These are phyloP conservation scores for Pholis gunnellus DNA, from an alignment of 2,113 vertebrate species.

Conservation along the genomic window DNA sequence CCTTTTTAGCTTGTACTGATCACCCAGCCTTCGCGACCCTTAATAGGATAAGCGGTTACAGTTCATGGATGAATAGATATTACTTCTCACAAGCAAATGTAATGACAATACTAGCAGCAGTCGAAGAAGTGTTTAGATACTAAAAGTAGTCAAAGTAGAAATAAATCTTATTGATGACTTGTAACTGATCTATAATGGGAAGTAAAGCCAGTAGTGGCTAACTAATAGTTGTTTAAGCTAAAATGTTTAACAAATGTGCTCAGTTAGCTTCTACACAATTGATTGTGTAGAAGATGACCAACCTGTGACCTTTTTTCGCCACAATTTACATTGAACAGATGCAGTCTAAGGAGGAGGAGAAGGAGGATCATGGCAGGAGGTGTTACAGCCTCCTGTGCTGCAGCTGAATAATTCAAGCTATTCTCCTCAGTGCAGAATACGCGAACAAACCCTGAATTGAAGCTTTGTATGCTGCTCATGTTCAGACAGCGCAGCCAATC, in stretches of 20 bases:
- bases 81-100: neutral
- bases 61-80: neutral
- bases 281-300: neutral
- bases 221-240: neutral
- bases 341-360: neutral
- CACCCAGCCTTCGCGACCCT: neutral
- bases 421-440: conserved; percentile 50
- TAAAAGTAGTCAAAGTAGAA: neutral
- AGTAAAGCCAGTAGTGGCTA: neutral
- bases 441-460: conserved; percentile 34
- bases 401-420: conserved; percentile 67
- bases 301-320: neutral
- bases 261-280: neutral
- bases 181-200: neutral
- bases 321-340: neutral
- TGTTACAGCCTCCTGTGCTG: conserved; percentile 40
- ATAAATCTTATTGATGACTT: neutral
- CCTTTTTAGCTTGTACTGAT: neutral
- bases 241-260: neutral
- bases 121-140: too few relatives aligned
- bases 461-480: conserved; percentile 35
- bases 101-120: too few relatives aligned
- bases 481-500: conserved; percentile 26
- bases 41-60: neutral
- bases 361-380: conserved; percentile 28